phyloP scores from a whole-genome alignment of 2,888 invertebrate species.

The Neuroscelio doddi region DNA sequence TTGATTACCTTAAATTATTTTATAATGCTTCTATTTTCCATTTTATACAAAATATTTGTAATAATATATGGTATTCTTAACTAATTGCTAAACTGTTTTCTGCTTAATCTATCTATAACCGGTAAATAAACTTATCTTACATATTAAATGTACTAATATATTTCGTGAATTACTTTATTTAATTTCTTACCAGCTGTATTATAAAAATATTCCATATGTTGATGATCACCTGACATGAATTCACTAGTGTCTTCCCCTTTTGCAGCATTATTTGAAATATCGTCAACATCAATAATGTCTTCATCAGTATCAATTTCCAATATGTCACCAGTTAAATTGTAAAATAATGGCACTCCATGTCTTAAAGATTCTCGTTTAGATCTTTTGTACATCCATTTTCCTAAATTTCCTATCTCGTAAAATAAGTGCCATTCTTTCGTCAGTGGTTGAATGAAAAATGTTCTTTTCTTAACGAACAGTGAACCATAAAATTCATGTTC shows the following conservation, averaged over 20 bases:
- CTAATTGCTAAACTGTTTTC: too few relatives aligned
- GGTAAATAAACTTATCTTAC: too few relatives aligned
- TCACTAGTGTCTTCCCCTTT: conserved; percentile 32
- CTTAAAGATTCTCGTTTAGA: conserved; percentile 8
- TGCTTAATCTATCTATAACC: too few relatives aligned
- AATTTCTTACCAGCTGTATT: conserved; percentile 51
- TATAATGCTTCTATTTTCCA: too few relatives aligned
- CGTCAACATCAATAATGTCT: conserved; percentile 45
- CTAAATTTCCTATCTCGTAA: conserved; percentile 47
- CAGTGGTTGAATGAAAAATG: conserved; percentile 74
- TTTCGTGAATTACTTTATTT: too few relatives aligned
- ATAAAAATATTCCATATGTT: conserved; percentile 72
- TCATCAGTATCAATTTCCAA: conserved; percentile 67
- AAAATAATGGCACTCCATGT: conserved; percentile 52
- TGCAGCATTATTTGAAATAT: conserved; percentile 30
- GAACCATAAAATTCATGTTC: conserved; percentile 74
- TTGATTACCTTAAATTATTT: too few relatives aligned
- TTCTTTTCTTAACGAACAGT: conserved; percentile 72
- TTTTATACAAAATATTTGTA: too few relatives aligned
- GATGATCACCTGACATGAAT: conserved; percentile 56
- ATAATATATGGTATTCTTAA: too few relatives aligned
- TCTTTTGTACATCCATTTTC: conserved; percentile 12
- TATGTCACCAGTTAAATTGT: conserved; percentile 73
- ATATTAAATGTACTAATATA: too few relatives aligned
- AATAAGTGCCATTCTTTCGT: conserved; percentile 56